Conservation (phyloP, 2,888 invertebrate genomes). For the Tubiluchus corallicola region DNA sequence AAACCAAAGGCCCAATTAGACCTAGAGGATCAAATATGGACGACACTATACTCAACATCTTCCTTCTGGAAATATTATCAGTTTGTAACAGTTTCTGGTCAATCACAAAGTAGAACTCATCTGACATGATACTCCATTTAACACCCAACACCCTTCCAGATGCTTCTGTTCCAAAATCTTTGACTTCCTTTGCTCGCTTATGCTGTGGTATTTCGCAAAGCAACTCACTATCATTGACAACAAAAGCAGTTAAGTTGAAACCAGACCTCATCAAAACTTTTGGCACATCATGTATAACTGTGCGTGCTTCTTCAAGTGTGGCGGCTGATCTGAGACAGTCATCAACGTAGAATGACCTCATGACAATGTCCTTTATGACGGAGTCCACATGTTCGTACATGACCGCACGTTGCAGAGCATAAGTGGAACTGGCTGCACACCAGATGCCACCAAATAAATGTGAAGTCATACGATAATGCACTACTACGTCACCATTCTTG, state of each 20-base stretch:
- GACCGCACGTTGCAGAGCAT: constrained; percentile 5
- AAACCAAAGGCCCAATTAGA: neutral
- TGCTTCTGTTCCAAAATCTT: neutral
- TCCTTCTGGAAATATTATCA: neutral
- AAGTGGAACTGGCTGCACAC: constrained; percentile 6
- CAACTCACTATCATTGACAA: neutral
- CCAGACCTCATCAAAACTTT: neutral
- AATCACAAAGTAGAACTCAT: neutral
- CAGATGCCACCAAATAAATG: constrained; percentile 9
- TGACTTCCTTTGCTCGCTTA: neutral
- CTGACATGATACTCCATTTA: neutral
- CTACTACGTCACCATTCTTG: neutral
- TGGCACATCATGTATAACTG: neutral
- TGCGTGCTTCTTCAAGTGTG: neutral
- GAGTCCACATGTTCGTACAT: too few species aligned
- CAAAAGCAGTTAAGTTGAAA: neutral
- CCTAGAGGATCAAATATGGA: neutral
- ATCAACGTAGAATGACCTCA: neutral
- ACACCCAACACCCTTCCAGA: constrained; percentile 1
- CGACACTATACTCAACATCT: constrained; percentile 1
- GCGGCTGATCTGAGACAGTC: neutral
- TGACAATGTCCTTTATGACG: too few species aligned
- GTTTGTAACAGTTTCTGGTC: neutral
- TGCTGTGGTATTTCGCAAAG: neutral
- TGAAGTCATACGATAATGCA: constrained; percentile 6